These are phyloP conservation scores for Pandion haliaetus DNA, from an alignment of 2,113 vertebrate genomes.

Conservation along the genomic window DNA sequence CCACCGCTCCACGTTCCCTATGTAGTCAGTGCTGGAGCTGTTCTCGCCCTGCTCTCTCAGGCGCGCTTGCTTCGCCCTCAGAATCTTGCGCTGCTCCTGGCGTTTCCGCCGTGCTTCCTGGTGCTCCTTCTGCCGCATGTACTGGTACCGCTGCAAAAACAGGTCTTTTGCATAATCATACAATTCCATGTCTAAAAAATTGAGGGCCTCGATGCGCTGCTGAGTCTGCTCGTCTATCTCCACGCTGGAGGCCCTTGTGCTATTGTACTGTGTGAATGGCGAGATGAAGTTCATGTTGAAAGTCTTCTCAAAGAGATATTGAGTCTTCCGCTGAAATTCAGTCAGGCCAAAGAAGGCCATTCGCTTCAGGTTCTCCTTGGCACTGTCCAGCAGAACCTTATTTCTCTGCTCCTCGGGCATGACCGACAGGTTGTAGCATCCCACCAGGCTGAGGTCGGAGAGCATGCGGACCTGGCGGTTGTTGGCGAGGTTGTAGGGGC, in stretches of 20 bases:
- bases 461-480: slow-evolving; percentile 98
- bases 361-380: slow-evolving; percentile 90
- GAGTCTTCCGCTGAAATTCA: slow-evolving; percentile 95
- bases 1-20: slow-evolving; percentile 92
- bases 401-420: slow-evolving; percentile 92
- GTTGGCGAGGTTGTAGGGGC: slow-evolving; percentile 94
- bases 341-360: slow-evolving; percentile 98
- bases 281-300: slow-evolving; percentile 95
- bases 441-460: slow-evolving; percentile 93
- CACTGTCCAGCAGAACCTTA: slow-evolving; percentile 90
- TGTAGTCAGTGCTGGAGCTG: slow-evolving; percentile 81
- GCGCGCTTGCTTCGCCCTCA: slow-evolving; percentile 64
- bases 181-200: slow-evolving; percentile 92
- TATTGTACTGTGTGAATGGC: slow-evolving; percentile 94
- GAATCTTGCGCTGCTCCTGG: slow-evolving; percentile 85
- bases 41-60: slow-evolving; percentile 46
- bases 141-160: slow-evolving; percentile 95
- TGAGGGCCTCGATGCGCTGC: slow-evolving; percentile 86
- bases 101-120: slow-evolving; percentile 87
- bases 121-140: slow-evolving; percentile 91
- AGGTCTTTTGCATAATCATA: slow-evolving; percentile 96
- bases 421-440: slow-evolving; percentile 93
- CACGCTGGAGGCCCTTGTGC: slow-evolving; percentile 91
- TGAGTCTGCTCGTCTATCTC: slow-evolving; percentile 88
- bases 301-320: slow-evolving; percentile 95